Evolutionary conservation across 1,140 invertebrate species (phyloP).

Genomic region (Triops longicaudatus): DNA sequence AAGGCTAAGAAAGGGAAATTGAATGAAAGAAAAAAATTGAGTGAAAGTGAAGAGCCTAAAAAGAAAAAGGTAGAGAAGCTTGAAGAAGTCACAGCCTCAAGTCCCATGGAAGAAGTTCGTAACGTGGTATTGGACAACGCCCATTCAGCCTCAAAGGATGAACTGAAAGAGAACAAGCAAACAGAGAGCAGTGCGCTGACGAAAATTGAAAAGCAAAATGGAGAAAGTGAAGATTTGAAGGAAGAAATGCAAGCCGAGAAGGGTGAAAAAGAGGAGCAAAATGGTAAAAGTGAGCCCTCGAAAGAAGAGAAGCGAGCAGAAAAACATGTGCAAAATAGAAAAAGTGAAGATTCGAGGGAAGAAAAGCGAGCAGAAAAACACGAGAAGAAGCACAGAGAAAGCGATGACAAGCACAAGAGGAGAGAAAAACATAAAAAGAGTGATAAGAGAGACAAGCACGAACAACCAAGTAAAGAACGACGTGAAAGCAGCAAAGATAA

Average conservation of each 20-base stretch:
- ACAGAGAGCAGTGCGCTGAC: not conserved
- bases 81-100: not conserved
- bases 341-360: conserved; percentile 3
- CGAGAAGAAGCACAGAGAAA: conserved; percentile 19
- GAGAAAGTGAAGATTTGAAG: conserved; percentile 20
- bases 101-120: not conserved
- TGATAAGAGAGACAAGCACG: conserved; percentile 16
- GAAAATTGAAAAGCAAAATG: conserved; percentile 16
- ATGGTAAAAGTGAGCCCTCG: conserved; percentile 17
- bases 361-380: conserved; percentile 26
- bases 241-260: conserved; percentile 27
- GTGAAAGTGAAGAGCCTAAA: not conserved
- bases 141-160: not conserved
- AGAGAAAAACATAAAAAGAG: conserved; percentile 26
- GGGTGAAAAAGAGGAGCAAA: conserved; percentile 25
- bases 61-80: conserved; percentile 9
- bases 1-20: conserved; percentile 16
- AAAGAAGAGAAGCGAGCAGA: conserved; percentile 24
- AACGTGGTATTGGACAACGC: not conserved
- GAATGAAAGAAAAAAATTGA: conserved; percentile 23
- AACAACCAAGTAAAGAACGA: not conserved
- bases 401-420: conserved; percentile 21
- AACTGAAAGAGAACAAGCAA: not conserved
- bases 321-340: conserved; percentile 13
- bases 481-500: conserved; percentile 16